Conservation (phyloP, 1,140 invertebrate species). For the Venustaconcha ellipsiformis region DNA sequence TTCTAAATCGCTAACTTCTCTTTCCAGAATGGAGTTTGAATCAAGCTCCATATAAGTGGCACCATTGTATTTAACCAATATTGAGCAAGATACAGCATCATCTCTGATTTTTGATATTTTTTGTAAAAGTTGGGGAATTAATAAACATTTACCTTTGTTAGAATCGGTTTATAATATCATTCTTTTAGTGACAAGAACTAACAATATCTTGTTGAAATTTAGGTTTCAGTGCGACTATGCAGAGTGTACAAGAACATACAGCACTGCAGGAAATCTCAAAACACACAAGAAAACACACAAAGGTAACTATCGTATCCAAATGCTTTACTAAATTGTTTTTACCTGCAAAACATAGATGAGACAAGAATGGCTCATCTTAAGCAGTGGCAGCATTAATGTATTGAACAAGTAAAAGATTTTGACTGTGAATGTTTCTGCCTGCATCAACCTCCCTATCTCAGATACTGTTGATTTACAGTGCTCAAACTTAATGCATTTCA, state of each 20-base stretch:
- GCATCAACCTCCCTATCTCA: too few relatives aligned
- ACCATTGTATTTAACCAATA: too few relatives aligned
- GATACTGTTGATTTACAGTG: too few relatives aligned
- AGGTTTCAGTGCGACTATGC: conserved; percentile 83
- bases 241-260: conserved; percentile 90
- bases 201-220: background rate
- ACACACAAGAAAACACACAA: conserved; percentile 97
- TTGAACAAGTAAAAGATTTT: too few relatives aligned
- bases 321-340: background rate
- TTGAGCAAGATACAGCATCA: background rate
- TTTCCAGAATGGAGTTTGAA: too few relatives aligned
- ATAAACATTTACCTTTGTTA: background rate
- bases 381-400: background rate
- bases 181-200: too few relatives aligned
- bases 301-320: conserved; percentile 74
- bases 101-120: background rate
- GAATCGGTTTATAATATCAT: background rate
- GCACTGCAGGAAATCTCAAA: conserved; percentile 92
- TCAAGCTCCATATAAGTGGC: too few relatives aligned
- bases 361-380: background rate
- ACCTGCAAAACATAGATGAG: background rate
- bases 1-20: too few relatives aligned
- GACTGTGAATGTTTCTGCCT: too few relatives aligned
- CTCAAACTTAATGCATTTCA: too few relatives aligned
- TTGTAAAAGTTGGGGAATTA: background rate